phyloP scores from a whole-genome alignment of 2,113 vertebrate genomes.

The Gymnogyps californianus region DNA sequence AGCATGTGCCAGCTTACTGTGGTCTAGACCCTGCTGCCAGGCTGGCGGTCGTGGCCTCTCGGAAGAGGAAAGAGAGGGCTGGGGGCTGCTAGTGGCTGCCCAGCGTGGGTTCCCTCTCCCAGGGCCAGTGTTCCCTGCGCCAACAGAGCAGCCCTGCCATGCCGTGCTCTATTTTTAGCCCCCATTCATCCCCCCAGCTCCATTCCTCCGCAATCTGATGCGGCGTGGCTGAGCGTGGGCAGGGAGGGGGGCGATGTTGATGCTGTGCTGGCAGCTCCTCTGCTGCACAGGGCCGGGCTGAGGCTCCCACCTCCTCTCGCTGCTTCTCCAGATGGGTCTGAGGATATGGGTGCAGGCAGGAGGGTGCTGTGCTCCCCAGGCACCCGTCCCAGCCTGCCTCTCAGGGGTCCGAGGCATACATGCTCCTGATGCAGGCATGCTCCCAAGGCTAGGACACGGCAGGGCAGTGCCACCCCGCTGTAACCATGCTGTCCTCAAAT shows the following conservation, averaged over 20 bases:
- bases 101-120: not conserved
- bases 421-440: not conserved
- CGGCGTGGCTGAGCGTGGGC: not conserved
- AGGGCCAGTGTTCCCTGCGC: not conserved
- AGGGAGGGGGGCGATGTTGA: not conserved
- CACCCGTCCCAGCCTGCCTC: not conserved
- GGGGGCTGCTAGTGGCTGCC: not conserved
- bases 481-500: not conserved
- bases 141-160: not conserved
- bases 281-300: not conserved
- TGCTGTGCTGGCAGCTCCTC: fast-evolving
- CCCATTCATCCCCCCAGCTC: not conserved
- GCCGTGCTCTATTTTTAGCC: conserved; percentile 30
- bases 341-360: not conserved
- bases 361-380: not conserved
- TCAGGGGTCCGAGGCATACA: fast-evolving
- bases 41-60: not conserved
- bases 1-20: not conserved
- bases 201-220: not conserved
- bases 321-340: not conserved
- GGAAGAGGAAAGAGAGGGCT: not conserved
- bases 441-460: not conserved
- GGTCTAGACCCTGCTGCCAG: not conserved
- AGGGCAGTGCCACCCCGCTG: not conserved
- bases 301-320: not conserved